These are phyloP conservation scores for Chrysomallon squamiferum DNA, from an alignment of 1,140 invertebrate genomes.

Conservation along the genomic window DNA sequence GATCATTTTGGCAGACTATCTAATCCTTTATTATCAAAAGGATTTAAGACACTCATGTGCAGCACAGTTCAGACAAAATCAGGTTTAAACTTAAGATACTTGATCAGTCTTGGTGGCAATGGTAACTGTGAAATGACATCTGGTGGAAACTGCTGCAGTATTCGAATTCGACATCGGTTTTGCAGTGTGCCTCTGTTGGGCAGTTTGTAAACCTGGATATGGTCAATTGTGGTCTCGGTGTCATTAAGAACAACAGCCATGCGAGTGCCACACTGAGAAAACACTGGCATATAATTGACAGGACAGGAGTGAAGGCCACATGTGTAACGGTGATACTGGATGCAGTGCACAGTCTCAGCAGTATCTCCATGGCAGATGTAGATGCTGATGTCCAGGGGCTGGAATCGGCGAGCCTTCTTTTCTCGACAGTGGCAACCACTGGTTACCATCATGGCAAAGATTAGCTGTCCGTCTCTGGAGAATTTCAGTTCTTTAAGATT, in stretches of 20 bases:
- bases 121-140: constrained; percentile 51
- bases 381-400: constrained; percentile 54
- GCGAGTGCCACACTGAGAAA: constrained; percentile 59
- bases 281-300: constrained; percentile 58
- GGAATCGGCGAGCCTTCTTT: constrained; percentile 48
- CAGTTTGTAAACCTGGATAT: constrained; percentile 61
- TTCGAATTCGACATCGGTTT: constrained; percentile 55
- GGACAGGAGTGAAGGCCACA: constrained; percentile 59
- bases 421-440: constrained; percentile 57
- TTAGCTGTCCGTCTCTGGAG: constrained; percentile 56
- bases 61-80: constrained; percentile 40
- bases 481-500: constrained; percentile 56
- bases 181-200: constrained; percentile 53
- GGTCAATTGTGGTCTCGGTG: constrained; percentile 48
- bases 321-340: constrained; percentile 59
- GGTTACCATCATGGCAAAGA: constrained; percentile 57
- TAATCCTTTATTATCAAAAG: too few species aligned
- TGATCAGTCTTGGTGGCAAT: constrained; percentile 53
- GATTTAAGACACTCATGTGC: background rate
- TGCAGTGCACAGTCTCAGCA: constrained; percentile 57
- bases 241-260: constrained; percentile 62
- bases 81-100: constrained; percentile 58
- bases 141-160: constrained; percentile 51
- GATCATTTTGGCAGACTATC: too few species aligned
- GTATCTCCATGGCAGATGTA: constrained; percentile 60